Conservation (phyloP, 2,797 vertebrate species). For the Anableps anableps region DNA sequence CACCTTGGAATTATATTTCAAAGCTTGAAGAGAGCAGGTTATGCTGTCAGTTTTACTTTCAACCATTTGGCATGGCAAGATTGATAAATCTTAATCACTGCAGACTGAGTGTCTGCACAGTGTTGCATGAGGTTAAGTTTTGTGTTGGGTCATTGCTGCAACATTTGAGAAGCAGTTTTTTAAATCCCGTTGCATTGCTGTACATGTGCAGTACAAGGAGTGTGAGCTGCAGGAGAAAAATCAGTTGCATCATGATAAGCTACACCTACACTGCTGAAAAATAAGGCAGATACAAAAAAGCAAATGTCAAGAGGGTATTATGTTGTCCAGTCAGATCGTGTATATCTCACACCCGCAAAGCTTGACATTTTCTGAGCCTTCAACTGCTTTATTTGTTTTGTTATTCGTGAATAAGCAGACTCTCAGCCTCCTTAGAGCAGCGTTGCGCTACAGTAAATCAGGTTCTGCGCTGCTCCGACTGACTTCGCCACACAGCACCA, state of each 20-base stretch:
- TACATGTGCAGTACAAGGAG: background rate
- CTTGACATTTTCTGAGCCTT: too few species aligned
- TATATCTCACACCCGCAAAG: background rate
- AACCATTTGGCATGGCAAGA: too few species aligned
- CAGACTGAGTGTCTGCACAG: background rate
- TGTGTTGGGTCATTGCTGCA: background rate
- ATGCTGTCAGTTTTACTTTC: background rate
- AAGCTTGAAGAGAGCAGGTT: background rate
- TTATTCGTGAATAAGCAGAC: too few species aligned
- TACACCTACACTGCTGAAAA: background rate
- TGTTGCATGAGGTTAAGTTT: background rate
- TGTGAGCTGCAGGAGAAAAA: background rate
- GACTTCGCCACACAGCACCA: too few species aligned
- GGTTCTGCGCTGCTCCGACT: too few species aligned
- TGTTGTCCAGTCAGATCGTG: too few species aligned
- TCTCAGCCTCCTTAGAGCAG: too few species aligned
- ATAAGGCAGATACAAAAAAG: background rate
- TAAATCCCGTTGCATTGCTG: background rate
- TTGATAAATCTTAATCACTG: background rate
- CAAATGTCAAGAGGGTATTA: background rate
- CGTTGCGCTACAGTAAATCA: too few species aligned
- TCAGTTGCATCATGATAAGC: background rate
- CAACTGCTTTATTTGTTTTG: too few species aligned
- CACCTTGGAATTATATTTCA: background rate
- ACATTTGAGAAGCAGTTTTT: background rate